These are phyloP conservation scores for Lutjanus erythropterus DNA, from an alignment of 2,113 vertebrate genomes.

Conservation along the genomic window DNA sequence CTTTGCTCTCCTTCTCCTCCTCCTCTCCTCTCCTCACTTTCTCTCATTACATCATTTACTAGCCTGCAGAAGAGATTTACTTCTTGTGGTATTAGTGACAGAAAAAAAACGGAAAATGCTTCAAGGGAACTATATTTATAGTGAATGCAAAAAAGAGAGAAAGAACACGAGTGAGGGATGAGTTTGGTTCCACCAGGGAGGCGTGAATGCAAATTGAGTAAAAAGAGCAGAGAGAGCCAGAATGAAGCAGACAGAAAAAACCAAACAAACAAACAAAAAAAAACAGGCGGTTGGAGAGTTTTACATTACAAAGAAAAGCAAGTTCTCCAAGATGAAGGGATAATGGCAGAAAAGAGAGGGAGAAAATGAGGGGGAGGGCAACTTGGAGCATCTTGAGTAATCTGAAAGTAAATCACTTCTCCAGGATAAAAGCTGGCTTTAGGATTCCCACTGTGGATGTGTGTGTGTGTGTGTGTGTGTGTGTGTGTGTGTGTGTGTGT, in stretches of 20 bases:
- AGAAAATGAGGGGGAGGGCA: conserved; percentile 51
- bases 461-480: not conserved
- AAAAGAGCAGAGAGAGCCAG: conserved; percentile 48
- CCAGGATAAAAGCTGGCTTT: conserved; percentile 62
- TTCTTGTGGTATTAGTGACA: conserved; percentile 46
- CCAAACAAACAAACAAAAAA: conserved; percentile 9
- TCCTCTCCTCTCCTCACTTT: conserved; percentile 20
- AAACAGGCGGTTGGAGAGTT: conserved; percentile 39
- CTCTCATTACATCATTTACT: conserved; percentile 70
- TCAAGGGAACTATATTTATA: conserved; percentile 75
- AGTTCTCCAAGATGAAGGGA: conserved; percentile 59
- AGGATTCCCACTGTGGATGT: conserved; percentile 39
- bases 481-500: not conserved
- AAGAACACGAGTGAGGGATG: conserved; percentile 26
- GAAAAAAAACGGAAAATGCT: conserved; percentile 53
- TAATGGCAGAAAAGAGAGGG: conserved; percentile 55
- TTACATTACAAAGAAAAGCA: conserved; percentile 60
- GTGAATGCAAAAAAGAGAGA: conserved; percentile 30
- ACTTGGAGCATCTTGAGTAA: conserved; percentile 61
- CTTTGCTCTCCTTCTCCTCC: conserved; percentile 30
- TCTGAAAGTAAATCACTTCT: conserved; percentile 67
- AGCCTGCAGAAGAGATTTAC: conserved; percentile 64
- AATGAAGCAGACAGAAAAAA: conserved; percentile 22
- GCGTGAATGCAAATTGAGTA: conserved; percentile 68
- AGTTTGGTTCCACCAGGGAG: conserved; percentile 57